Evolutionary conservation across 2,113 vertebrate species (phyloP), one percentile per base, ranked within the genome.

Genomic region (Pachypanchax playfairii): DNA sequence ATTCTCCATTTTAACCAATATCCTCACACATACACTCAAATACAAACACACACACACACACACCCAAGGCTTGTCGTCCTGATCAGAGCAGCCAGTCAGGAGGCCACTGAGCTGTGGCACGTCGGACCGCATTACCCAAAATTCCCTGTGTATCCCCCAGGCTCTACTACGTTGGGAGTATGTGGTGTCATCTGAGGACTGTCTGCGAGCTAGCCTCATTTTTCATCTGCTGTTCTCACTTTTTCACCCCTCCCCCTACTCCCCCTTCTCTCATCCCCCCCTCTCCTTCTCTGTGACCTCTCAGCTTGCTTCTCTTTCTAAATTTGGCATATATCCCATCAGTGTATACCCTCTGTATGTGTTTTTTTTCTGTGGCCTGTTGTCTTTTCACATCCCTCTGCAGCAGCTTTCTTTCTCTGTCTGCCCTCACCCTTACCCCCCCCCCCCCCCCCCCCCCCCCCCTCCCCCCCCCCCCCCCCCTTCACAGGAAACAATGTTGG

Each of bases 101-200:
- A 66, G 70, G 72, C 79, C 81, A 72, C 73, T 70, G 86, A 85
- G 82, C 83, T 80, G 77, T 76, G 65, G 70, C 84, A 70, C 35
- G 83, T 87, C 79, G 68, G 62, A 77, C 80, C 68, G 57, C 79
- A 88, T 88, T 87, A 90, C 79, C 88, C 77, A 89, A 84, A 82
- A 85, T 86, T 77, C 75, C 65, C 49, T 31, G 65, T 77, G 79
- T 73, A 71, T 85, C 68, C 80, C 89, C 56, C 39, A 77, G 83
- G 81, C 81, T 73, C 25, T 54, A 62, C 79, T 61, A 71, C 25
- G 20, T 64, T 75, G 63, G 74, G 77, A 84, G 55, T 58, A 69
- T 71, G 63, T 53, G 60, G 64, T 81, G 66, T 82, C 41, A 44
- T 82, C 67, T 77, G 70, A 77, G 73, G 78, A 61, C 70, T 65